Evolutionary conservation across 2,113 vertebrate species (phyloP).

Genomic region (Naja naja): DNA sequence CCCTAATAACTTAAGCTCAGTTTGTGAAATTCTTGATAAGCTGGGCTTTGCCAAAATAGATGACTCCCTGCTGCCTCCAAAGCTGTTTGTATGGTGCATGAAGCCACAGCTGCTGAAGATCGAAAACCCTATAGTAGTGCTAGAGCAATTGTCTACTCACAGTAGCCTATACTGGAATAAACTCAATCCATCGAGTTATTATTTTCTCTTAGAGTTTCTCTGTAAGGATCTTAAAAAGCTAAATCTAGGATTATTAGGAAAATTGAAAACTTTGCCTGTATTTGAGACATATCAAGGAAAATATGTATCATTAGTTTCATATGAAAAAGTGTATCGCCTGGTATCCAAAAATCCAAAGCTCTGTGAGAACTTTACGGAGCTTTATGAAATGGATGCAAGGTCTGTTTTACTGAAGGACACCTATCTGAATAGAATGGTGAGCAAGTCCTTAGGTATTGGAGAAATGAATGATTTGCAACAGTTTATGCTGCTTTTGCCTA

Average conservation of each 20-base stretch:
- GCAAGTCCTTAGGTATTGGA: not conserved
- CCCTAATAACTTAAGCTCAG: fast-evolving
- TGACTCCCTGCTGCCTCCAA: fast-evolving
- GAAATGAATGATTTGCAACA: conserved; percentile 26
- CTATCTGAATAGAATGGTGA: fast-evolving
- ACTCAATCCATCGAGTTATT: conserved; percentile 43
- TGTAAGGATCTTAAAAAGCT: conserved; percentile 32
- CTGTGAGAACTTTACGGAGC: not conserved
- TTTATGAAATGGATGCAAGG: conserved; percentile 40
- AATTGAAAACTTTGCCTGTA: conserved; percentile 73
- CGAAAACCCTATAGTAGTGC: conserved; percentile 53
- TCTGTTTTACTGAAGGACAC: conserved; percentile 40
- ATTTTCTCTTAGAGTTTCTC: conserved; percentile 52
- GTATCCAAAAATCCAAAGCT: fast-evolving
- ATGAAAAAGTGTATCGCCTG: conserved; percentile 60
- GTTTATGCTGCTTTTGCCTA: conserved; percentile 45
- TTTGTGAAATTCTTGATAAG: conserved; percentile 60
- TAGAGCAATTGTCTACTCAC: conserved; percentile 59
- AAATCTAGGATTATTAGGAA: conserved; percentile 6
- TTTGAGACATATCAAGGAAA: conserved; percentile 67
- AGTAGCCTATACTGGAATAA: conserved; percentile 50
- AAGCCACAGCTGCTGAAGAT: conserved; percentile 42
- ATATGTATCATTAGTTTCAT: conserved; percentile 60
- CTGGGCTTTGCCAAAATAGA: conserved; percentile 70
- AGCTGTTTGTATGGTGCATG: fast-evolving